Base-by-base conservation (phyloP, 2,113 vertebrate genomes). In the Vombatus ursinus region DNA sequence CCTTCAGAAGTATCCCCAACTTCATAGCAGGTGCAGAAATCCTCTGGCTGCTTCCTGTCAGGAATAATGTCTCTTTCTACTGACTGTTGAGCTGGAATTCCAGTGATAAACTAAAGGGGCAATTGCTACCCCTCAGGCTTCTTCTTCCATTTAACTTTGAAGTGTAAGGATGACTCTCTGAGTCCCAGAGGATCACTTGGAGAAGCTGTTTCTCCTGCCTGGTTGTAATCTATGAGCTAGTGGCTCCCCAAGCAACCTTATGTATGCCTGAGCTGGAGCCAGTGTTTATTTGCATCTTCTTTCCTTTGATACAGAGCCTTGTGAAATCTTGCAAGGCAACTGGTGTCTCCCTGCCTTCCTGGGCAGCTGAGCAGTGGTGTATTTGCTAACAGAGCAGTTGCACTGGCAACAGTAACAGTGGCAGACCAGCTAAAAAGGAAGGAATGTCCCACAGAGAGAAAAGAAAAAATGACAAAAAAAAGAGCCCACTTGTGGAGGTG, bases 1-100 rank as follows among this genome's bases (percentile, higher is more conserved):
- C 4, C 16, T 23, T n/a, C 0, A 6, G 8, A 4, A 0, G 19
- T 6, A n/a, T 3, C 61, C 0, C 37, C 12, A 5, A n/a, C 37
- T 44, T 44, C 68, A 84, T n/a, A 84, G 7, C 16, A 84, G 19
- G 68, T 44, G 16, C 7, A 84, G n/a, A 84, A 44, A 8, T 84
- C n/a, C 6, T 84, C 37, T 44, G n/a, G 16, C 68, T 44, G 16
- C 16, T 68, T 23, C 6, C n/a, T 84, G 68, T 23, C 19, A 44
- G 68, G 16, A 84, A 84, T 19, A 84, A 23, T 44, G 68, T 22
- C 37, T n/a, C 26, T 68, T 37, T 68, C 31, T 84, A 44, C n/a
- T 84, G n/a, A 23, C 19, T n/a, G 10, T 22, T n/a, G 19, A 84
- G 5, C 6, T 84, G 19, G 6, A 84, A 84, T 44, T 84, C n/a